Percentiles rank a stretch among this genome's conserved stretches.
Evolutionary conservation across 2,888 invertebrate genomes (phyloP).

Genomic region (Agelastica alni): DNA sequence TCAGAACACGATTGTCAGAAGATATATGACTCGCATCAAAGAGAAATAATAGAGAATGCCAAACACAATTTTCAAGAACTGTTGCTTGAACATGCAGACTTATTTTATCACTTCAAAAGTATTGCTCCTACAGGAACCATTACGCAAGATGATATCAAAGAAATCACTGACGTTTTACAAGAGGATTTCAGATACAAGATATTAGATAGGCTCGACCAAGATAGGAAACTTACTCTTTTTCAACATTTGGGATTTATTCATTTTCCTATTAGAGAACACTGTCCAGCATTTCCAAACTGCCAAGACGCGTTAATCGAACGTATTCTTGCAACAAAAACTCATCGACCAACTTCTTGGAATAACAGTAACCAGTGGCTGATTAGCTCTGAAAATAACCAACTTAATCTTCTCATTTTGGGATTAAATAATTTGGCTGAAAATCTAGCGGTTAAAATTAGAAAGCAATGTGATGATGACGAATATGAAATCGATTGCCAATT

Average conservation of each 20-base stretch:
- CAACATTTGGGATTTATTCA: constrained; percentile 96
- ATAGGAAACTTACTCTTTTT: constrained; percentile 90
- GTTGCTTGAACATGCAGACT: constrained; percentile 87
- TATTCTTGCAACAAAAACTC: constrained; percentile 70
- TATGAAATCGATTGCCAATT: constrained; percentile 78
- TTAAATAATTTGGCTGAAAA: constrained; percentile 85
- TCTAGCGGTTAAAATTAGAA: constrained; percentile 82
- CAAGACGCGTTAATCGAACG: constrained; percentile 78
- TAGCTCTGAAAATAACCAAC: constrained; percentile 69
- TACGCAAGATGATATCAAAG: constrained; percentile 91
- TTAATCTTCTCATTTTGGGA: constrained; percentile 89
- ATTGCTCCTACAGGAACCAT: constrained; percentile 88
- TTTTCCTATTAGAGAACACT: constrained; percentile 92
- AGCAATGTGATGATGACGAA: constrained; percentile 86
- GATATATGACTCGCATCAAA: constrained; percentile 93
- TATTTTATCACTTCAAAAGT: constrained; percentile 92
- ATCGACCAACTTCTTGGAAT: constrained; percentile 66
- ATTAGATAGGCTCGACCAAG: constrained; percentile 91
- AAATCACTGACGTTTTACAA: constrained; percentile 88
- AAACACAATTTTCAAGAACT: constrained; percentile 92
- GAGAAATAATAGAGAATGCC: constrained; percentile 85
- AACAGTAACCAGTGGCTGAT: constrained; percentile 68
- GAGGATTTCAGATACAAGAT: constrained; percentile 95
- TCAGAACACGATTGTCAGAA: constrained; percentile 87
- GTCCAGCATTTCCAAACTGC: constrained; percentile 85